Evolutionary conservation across 2,888 invertebrate species (phyloP), one percentile per base, ranked within the genome.

Genomic region (Hemicrepidius hirtus): DNA sequence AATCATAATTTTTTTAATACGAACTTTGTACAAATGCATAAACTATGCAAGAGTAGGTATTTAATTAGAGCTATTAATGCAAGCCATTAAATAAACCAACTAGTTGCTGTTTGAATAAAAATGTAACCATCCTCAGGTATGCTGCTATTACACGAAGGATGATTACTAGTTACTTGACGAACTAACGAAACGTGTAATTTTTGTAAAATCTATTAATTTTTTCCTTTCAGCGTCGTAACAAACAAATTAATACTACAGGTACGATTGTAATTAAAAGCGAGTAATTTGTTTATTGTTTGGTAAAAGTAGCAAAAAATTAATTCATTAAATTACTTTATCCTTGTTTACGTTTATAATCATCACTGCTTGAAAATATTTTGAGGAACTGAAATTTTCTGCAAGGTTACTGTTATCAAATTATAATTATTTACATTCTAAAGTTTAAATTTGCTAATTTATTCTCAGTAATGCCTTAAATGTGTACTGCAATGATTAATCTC

Each of bases 351-450:
- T 46, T 10, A 16, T 46, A 46, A 46, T 46, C 9, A 32, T 32
- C 46, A 46, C 46, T 46, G 18, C 20, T 18, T 10, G 3, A 46
- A 1, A 46, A 4, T 18, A 9, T 46, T 46, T 46, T 46, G 46
- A 13, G 46, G 46, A 46, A 20, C 6, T 12, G 50, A 24, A 50
- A 50, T 50, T 50, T 50, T 50, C 50, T 24, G 7, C 50, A 50
- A 50, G 50, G 50, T 50, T 50, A 24, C 6, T 46, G 46, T 18
- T 46, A 46, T 46, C 46, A 3, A 3, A 46, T 46, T 46, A 46
- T 20, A 50, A 18, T 24, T 24, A 50, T 50, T 50, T 50, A n/a
- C 18, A 50, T 50, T 24, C 46, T 24, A 3, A 7, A 2, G 24
- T 50, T 50, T n/a, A 12, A 50, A 0, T 46, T 18, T 50, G 10